Evolutionary conservation across 2,113 vertebrate genomes (phyloP), one percentile per base, ranked within the genome.

Genomic region (Cryptotis parvus): DNA sequence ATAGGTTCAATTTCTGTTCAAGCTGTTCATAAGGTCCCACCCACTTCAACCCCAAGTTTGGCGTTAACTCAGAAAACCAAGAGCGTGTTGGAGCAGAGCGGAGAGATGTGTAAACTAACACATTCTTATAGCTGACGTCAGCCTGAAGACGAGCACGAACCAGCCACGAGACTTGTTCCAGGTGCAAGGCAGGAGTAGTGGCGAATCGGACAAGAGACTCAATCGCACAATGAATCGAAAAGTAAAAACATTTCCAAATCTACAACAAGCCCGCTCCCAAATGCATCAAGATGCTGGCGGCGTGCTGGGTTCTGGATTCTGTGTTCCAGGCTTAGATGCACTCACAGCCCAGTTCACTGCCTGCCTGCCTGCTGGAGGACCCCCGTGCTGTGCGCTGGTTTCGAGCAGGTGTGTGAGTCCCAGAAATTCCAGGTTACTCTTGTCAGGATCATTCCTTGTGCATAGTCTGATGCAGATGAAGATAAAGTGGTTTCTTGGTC

Each of bases 401-500:
- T 70, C 94, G 74, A 87, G 72, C 41, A 82, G 73, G 88, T 55
- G 93, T 93, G 76, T 4, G 94, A 95, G 89, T 97, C 96, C 96
- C 96, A 97, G 94, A 89, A 74, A 70, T 81, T 93, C 96, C 95
- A 87, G 89, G 93, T 69, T 78, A 63, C 24, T 49, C 41, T 6
- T 65, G 87, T 45, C 84, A 90, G 93, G 94, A 93, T 98, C 98
- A 99, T 92, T 99, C 99, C 97, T 99, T 99, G 98, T 99, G 99
- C 97, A 99, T 97, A 31, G 98, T 99, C 96, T 99, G 99, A 96
- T 99, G 98, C 84, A 99, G 99, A 95, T 99, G 99, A 95, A 99
- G 99, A 97, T 99, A 99, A 93, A 99, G 99, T 97, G 99, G 99
- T 98, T 99, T 99, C 98, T 99, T 99, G 86, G 99, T 99, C 96